Conservation (phyloP, 2,797 vertebrate species). For the Intellagama lesueurii region DNA sequence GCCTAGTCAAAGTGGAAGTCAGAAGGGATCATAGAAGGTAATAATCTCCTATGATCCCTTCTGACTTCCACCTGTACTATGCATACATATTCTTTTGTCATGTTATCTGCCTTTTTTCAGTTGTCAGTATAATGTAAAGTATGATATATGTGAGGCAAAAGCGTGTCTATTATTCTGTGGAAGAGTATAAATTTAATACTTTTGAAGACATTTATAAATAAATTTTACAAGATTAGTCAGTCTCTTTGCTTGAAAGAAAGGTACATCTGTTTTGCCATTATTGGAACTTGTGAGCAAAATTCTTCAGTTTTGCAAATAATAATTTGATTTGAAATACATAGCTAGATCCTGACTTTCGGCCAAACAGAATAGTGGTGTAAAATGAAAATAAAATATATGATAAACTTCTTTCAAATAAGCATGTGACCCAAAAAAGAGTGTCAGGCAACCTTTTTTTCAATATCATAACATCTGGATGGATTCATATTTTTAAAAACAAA, state of each 20-base stretch:
- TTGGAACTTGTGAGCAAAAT: not conserved
- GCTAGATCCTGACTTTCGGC: not conserved
- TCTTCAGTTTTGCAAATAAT: not conserved
- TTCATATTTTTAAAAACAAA: too few species aligned
- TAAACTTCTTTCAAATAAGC: not conserved
- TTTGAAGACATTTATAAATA: slow-evolving; percentile 10
- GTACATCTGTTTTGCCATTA: not conserved
- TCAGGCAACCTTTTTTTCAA: too few species aligned
- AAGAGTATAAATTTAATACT: slow-evolving; percentile 8
- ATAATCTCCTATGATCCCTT: not conserved
- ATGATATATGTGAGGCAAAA: slow-evolving; percentile 13
- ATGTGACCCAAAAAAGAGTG: not conserved
- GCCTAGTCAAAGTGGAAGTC: too few species aligned
- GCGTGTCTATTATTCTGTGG: slow-evolving; percentile 5
- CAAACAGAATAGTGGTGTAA: not conserved
- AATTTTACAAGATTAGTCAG: slow-evolving; percentile 19
- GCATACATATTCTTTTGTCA: not conserved
- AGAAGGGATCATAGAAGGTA: too few species aligned
- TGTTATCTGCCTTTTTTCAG: slow-evolving; percentile 10
- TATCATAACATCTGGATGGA: too few species aligned
- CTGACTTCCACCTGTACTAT: slow-evolving; percentile 4
- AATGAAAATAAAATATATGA: not conserved
- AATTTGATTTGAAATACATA: not conserved
- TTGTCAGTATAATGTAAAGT: not conserved
- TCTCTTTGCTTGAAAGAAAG: not conserved